Evolutionary conservation across 2,888 invertebrate genomes (phyloP).

Genomic region (Amaurobius ferox): DNA sequence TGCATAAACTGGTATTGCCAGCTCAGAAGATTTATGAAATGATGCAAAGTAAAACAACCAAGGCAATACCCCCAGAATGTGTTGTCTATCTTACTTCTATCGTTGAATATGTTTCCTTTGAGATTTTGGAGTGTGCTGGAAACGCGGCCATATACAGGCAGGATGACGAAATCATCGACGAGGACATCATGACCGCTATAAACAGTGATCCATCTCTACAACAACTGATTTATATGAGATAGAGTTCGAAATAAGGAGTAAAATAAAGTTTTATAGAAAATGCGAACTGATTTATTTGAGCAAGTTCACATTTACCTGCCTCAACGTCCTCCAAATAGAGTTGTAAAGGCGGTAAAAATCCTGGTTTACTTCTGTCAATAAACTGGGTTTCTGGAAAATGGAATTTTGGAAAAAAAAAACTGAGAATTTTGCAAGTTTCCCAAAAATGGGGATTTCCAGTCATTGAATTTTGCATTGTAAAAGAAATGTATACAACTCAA

Average conservation of each 20-base stretch:
- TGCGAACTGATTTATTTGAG: no score
- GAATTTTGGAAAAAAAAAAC: no score
- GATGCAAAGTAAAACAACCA: not conserved
- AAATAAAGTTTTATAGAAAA: no score
- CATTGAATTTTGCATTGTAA: no score
- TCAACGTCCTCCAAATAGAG: no score
- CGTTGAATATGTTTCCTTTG: not conserved
- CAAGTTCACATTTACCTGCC: no score
- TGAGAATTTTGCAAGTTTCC: no score
- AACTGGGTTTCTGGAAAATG: no score
- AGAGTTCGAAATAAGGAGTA: not conserved
- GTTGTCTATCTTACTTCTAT: not conserved
- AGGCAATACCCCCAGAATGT: not conserved
- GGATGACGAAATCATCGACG: not conserved
- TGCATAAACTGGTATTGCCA: not conserved
- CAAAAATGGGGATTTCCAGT: no score
- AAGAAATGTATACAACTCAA: no score
- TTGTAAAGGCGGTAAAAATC: no score
- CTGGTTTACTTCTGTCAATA: no score
- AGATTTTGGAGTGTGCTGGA: constrained; percentile 8
- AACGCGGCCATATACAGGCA: not conserved
- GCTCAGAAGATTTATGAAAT: constrained; percentile 17
- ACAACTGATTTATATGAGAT: not conserved
- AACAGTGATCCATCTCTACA: not conserved
- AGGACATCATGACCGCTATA: constrained; percentile 1